phyloP scores from a whole-genome alignment of 1,140 invertebrate genomes.

The Galendromus occidentalis region DNA sequence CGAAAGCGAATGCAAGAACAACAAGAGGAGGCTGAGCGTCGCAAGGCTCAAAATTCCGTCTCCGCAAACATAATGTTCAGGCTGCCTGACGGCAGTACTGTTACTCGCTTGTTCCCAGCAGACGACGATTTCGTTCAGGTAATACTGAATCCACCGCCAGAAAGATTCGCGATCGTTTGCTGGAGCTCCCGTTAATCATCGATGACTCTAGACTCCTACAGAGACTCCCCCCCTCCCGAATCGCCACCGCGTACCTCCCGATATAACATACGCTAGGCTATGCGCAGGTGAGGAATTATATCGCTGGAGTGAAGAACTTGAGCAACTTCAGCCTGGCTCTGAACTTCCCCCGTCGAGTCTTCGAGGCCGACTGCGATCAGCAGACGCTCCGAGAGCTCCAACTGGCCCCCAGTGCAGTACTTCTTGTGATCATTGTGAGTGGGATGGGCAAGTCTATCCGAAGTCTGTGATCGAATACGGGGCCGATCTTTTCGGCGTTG shows the following conservation, averaged over 20 bases:
- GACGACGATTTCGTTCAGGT: conserved; percentile 30
- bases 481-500: too few species aligned
- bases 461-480: too few species aligned
- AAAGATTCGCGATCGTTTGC: too few species aligned
- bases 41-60: conserved; percentile 13
- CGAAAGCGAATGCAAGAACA: neutral
- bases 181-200: too few species aligned
- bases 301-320: conserved; percentile 22
- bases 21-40: neutral
- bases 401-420: conserved; percentile 52
- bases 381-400: conserved; percentile 43
- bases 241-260: too few species aligned
- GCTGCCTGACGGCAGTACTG: conserved; percentile 48
- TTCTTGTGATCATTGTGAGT: conserved; percentile 48
- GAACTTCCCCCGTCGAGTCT: conserved; percentile 53
- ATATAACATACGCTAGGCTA: too few species aligned
- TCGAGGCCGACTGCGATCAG: conserved; percentile 39
- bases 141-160: too few species aligned
- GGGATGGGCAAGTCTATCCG: too few species aligned
- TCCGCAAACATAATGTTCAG: conserved; percentile 48
- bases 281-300: neutral
- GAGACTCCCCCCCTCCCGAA: too few species aligned
- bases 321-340: conserved; percentile 46
- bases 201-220: too few species aligned
- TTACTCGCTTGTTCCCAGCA: conserved; percentile 41